A percentile compares a stretch with the other conserved stretches of the same genome.
These are phyloP conservation scores for Drosophila baimaii DNA, from an alignment of 1,140 invertebrate species.

Conservation along the genomic window DNA sequence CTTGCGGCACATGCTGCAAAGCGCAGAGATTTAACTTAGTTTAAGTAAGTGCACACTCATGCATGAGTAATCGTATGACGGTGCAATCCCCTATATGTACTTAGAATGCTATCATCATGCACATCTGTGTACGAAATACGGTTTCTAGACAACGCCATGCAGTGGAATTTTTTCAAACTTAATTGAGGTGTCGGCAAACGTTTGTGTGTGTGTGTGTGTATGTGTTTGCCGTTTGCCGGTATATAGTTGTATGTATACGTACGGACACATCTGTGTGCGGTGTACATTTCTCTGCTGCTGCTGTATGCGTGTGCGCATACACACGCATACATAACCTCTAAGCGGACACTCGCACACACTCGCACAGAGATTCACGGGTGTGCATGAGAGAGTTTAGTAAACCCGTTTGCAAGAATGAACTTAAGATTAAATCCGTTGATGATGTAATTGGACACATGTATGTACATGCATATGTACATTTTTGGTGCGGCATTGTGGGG, in stretches of 20 bases:
- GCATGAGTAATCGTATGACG: constrained; percentile 32
- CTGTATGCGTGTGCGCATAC: constrained; percentile 18
- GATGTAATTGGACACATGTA: constrained; percentile 67
- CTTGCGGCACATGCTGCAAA: neutral
- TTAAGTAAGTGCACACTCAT: constrained; percentile 17
- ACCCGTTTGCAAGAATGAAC: constrained; percentile 68
- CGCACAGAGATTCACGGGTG: constrained; percentile 5
- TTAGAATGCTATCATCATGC: constrained; percentile 17
- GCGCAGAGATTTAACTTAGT: constrained; percentile 4
- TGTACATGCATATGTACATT: constrained; percentile 4
- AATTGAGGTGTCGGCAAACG: constrained; percentile 35
- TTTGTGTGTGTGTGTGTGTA: constrained; percentile 5
- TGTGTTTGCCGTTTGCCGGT: constrained; percentile 31
- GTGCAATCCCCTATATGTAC: constrained; percentile 8
- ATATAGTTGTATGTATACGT: constrained; percentile 12
- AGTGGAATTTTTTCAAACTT: constrained; percentile 41
- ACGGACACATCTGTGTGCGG: neutral
- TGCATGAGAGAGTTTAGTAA: constrained; percentile 59
- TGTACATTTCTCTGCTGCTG: constrained; percentile 12
- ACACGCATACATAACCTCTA: constrained; percentile 48
- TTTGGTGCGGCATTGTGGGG: neutral
- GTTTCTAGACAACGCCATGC: constrained; percentile 4
- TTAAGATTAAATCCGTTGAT: constrained; percentile 63
- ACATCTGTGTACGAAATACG: constrained; percentile 17
- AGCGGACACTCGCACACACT: constrained; percentile 21